Base-by-base conservation (phyloP, 2,888 invertebrate species). In the Parascotia fuliginaria region DNA sequence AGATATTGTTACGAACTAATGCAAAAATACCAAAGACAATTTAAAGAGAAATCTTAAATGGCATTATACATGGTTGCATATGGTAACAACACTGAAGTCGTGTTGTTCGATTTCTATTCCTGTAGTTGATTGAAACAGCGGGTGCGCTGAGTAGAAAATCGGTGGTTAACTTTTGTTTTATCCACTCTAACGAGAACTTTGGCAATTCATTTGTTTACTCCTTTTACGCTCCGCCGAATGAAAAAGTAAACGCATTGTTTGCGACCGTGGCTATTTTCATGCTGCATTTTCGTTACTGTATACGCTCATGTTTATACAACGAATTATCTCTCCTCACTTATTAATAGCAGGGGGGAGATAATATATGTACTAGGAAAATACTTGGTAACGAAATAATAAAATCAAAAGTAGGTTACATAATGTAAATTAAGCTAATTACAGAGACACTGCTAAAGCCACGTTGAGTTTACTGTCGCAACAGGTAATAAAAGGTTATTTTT, bases 111-210 rank as follows among this genome's bases (percentile, higher is more conserved):
- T 73, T 77, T 71, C 57, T 62, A 65, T 75, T 78, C 75, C 63
- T 61, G 63, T 73, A 70, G 75, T 77, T 83, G 80, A 83, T 83
- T 85, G 83, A 84, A 85, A 85, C 77, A 81, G 76, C 77, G 76
- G 71, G 70, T 73, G 70, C 60, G 58, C 72, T 79, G 81, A 81
- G 82, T 80, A 77, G 81, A 73, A 83, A 83, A 83, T 79, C 75
- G 73, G 70, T 66, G 75, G 76, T 77, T 74, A 76, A 73, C 75
- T 76, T 75, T 70, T 63, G 66, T 62, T 65, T 66, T 60, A 70
- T 58, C 77, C 78, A 73, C 55, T 72, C 68, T 70, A 75, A 69
- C 60, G 62, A 75, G 78, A 73, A 76, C 77, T 75, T 73, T 68
- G 70, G 66, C 74, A 61, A 72, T 77, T 76, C 75, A 79, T 75